These are phyloP conservation scores for Passer domesticus DNA, from an alignment of 2,113 vertebrate species.

Conservation along the genomic window DNA sequence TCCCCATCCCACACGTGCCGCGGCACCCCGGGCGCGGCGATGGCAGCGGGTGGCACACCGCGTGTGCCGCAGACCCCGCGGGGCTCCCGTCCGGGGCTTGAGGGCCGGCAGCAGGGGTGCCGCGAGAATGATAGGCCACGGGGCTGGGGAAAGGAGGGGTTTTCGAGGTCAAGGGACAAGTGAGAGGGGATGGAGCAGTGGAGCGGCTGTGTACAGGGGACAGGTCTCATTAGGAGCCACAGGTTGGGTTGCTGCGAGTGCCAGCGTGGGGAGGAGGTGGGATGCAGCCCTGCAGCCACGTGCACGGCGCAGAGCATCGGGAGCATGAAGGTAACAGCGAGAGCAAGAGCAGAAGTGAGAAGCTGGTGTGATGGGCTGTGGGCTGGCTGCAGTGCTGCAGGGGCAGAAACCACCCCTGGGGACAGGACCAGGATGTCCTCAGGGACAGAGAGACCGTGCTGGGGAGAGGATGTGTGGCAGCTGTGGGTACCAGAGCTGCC, in stretches of 20 bases:
- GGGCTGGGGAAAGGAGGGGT: neutral
- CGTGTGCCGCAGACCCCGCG: neutral
- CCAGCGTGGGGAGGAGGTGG: neutral
- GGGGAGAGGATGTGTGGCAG: neutral
- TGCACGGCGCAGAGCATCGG: neutral
- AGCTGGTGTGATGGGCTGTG: neutral
- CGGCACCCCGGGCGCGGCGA: neutral
- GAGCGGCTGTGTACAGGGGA: fast-evolving
- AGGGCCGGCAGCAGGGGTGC: neutral
- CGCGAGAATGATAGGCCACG: neutral
- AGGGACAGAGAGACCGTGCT: fast-evolving
- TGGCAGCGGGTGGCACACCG: neutral
- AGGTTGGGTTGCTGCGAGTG: neutral
- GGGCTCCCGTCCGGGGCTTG: neutral
- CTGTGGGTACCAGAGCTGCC: neutral
- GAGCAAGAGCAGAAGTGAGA: neutral
- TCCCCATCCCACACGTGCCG: neutral
- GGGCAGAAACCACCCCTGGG: neutral
- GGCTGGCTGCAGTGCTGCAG: neutral
- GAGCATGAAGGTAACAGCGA: neutral
- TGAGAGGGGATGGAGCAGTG: neutral
- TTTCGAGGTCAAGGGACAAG: neutral
- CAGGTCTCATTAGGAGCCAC: neutral
- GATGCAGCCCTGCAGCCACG: neutral
- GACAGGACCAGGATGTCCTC: neutral